Evolutionary conservation across 2,797 vertebrate genomes (phyloP).

Genomic region (Cossypha niveicapilla): DNA sequence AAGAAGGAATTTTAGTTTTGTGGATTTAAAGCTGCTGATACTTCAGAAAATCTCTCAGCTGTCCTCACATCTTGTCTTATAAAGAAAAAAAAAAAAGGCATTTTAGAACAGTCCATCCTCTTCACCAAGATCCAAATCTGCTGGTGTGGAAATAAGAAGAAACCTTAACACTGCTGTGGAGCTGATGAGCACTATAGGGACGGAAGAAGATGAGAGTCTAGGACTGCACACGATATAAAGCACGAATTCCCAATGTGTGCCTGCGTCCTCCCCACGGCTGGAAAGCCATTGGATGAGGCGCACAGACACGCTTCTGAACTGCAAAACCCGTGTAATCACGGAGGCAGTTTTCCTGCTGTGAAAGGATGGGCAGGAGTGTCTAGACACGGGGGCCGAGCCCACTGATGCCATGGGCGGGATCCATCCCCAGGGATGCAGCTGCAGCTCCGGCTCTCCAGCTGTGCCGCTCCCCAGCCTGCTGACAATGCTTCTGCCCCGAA

Average conservation of each 20-base stretch:
- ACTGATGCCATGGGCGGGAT: neutral
- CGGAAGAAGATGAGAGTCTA: neutral
- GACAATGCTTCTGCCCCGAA: neutral
- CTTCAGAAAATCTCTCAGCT: neutral
- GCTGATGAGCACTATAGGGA: neutral
- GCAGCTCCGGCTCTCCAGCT: neutral
- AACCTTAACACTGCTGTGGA: neutral
- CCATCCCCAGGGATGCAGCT: neutral
- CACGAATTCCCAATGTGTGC: neutral
- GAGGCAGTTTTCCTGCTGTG: neutral
- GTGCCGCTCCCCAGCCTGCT: neutral
- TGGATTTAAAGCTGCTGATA: neutral
- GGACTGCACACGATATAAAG: neutral
- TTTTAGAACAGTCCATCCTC: neutral
- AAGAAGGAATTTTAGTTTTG: neutral
- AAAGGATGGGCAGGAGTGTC: neutral
- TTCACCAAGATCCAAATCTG: neutral
- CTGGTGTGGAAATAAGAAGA: neutral
- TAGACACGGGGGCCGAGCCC: neutral
- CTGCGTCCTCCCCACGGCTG: neutral
- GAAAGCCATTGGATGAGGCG: neutral
- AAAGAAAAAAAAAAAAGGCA: neutral
- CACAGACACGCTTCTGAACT: neutral
- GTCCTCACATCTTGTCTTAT: neutral
- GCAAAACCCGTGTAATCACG: neutral